A percentile compares a stretch with the other conserved stretches of the same genome.
Conservation (phyloP, 1,140 invertebrate genomes). For the Cataglyphis hispanica region DNA sequence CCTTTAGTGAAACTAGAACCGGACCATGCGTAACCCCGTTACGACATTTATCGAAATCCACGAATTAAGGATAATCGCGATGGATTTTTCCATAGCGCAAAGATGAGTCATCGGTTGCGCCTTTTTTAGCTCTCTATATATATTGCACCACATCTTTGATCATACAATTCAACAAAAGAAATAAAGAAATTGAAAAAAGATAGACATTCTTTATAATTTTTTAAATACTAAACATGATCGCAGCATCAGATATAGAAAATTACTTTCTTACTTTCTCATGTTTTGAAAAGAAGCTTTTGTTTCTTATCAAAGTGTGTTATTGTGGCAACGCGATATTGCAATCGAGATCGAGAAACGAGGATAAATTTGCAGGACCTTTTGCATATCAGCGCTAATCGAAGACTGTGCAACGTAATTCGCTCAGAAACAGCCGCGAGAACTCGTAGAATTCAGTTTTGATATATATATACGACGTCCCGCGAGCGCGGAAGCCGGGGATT, state of each 20-base stretch:
- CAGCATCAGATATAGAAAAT: background rate
- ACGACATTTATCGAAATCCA: background rate
- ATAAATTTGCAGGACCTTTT: constrained; percentile 25
- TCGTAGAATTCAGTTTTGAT: constrained; percentile 50
- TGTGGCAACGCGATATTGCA: background rate
- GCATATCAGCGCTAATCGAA: constrained; percentile 42
- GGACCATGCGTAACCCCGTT: background rate
- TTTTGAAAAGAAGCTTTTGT: no score
- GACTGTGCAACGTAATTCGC: constrained; percentile 43
- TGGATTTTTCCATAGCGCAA: background rate
- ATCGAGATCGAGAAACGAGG: constrained; percentile 8
- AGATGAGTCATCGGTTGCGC: background rate
- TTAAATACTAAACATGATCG: no score
- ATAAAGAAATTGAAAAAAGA: no score
- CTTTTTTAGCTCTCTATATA: background rate
- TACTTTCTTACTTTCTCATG: background rate
- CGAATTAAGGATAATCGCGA: background rate
- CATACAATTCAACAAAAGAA: no score
- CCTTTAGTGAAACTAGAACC: background rate
- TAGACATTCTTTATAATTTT: no score
- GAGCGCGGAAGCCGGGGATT: constrained; percentile 75
- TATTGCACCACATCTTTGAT: background rate
- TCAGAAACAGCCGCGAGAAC: constrained; percentile 55
- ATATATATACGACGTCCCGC: constrained; percentile 66
- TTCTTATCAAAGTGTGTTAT: constrained; percentile 1